These are phyloP conservation scores for Pristionchus mayeri DNA, from an alignment of 2,888 invertebrate genomes.

Conservation along the genomic window DNA sequence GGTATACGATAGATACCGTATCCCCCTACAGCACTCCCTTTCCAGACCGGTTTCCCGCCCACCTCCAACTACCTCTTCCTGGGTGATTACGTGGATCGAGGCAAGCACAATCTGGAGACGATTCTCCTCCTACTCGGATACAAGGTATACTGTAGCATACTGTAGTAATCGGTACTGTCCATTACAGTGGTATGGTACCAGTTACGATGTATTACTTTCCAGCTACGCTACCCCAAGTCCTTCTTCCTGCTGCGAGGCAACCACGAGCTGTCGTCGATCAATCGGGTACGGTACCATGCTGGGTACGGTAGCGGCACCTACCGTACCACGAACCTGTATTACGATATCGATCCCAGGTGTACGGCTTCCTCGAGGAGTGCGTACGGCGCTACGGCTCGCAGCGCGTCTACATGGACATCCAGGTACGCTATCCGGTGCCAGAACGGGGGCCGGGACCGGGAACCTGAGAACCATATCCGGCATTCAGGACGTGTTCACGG, in stretches of 20 bases:
- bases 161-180: background rate
- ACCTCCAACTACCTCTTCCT: constrained; percentile 48
- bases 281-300: constrained; percentile 45
- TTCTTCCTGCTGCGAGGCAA: constrained; percentile 69
- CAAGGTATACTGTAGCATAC: background rate
- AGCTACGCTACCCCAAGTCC: constrained; percentile 62
- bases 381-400: constrained; percentile 54
- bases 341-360: constrained; percentile 48
- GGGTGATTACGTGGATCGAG: constrained; percentile 47
- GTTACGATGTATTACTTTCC: background rate
- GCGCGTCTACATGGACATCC: constrained; percentile 52
- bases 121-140: constrained; percentile 38
- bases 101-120: constrained; percentile 43
- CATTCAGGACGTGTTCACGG: constrained; percentile 77
- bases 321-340: background rate
- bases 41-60: constrained; percentile 41
- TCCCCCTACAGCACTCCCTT: background rate
- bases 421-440: constrained; percentile 45
- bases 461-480: background rate
- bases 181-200: too few relatives aligned
- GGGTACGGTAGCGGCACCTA: background rate
- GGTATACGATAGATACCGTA: constrained; percentile 27
- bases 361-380: constrained; percentile 66
- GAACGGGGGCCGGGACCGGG: background rate
- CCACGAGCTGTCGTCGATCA: constrained; percentile 60